A percentile compares a stretch with the other conserved stretches of the same genome.
phyloP scores from a whole-genome alignment of 1,140 invertebrate genomes.

The fruit fly (Drosophila melanogaster) region DNA sequence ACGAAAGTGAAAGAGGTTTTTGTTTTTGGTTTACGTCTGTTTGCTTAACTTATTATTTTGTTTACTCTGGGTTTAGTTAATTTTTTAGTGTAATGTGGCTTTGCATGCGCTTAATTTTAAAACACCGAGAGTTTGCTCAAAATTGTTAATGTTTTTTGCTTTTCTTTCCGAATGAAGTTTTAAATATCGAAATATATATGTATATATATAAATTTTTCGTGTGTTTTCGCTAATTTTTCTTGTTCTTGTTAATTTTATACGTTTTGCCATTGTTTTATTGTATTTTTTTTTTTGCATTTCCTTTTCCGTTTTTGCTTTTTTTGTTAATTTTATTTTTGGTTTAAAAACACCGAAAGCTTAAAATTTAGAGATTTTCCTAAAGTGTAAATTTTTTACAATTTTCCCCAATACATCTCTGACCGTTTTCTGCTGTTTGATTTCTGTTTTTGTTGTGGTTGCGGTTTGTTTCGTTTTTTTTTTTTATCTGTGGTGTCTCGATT shows the following conservation, averaged over 20 bases:
- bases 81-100: conserved; percentile 69
- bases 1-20: conserved; percentile 85
- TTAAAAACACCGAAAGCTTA: conserved; percentile 85
- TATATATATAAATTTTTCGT: conserved; percentile 58
- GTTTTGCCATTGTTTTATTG: conserved; percentile 41
- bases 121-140: conserved; percentile 81
- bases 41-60: conserved; percentile 74
- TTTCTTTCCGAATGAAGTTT: conserved; percentile 72
- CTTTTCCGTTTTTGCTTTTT: neutral
- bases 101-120: conserved; percentile 77
- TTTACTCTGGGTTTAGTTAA: conserved; percentile 58
- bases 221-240: conserved; percentile 60
- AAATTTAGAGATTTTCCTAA: conserved; percentile 84
- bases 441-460: conserved; percentile 15
- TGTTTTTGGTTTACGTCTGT: conserved; percentile 76
- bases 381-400: conserved; percentile 83
- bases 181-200: conserved; percentile 81
- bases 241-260: conserved; percentile 48
- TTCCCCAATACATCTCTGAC: conserved; percentile 25
- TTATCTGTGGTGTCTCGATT: conserved; percentile 17
- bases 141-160: conserved; percentile 55
- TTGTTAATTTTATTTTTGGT: conserved; percentile 58
- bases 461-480: conserved; percentile 14
- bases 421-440: conserved; percentile 7
- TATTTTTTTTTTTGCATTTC: conserved; percentile 20